phyloP scores from a whole-genome alignment of 2,113 vertebrate genomes.

The Megaleporinus macrocephalus region DNA sequence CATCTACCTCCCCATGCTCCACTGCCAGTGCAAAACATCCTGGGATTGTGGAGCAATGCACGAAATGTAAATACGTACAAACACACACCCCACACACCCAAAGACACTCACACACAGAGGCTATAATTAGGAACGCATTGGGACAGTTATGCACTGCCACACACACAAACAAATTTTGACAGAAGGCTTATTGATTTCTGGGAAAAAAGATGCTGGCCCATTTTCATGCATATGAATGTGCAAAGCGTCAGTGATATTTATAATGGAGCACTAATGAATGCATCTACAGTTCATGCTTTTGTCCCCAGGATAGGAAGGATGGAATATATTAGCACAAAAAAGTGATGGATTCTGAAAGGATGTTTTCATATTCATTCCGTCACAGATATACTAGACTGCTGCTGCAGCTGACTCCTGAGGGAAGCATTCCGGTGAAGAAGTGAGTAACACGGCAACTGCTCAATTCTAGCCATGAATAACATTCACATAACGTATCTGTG shows the following conservation, averaged over 20 bases:
- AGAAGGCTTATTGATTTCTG: slow-evolving; percentile 36
- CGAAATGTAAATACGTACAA: slow-evolving; percentile 45
- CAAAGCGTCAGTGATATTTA: slow-evolving; percentile 20
- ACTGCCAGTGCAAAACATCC: slow-evolving; percentile 55
- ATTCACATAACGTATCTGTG: neutral
- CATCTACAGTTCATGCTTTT: neutral
- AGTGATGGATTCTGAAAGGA: neutral
- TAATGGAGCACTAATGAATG: slow-evolving; percentile 16
- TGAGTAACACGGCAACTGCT: slow-evolving; percentile 74
- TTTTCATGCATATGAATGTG: slow-evolving; percentile 35
- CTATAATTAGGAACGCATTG: slow-evolving; percentile 26
- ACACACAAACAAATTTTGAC: slow-evolving; percentile 35
- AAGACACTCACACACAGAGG: slow-evolving; percentile 1
- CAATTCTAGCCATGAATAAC: neutral
- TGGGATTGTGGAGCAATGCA: slow-evolving; percentile 50
- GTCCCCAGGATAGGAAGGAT: neutral
- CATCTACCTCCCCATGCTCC: slow-evolving; percentile 43
- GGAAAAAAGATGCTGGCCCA: slow-evolving; percentile 37
- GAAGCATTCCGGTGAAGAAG: slow-evolving; percentile 95
- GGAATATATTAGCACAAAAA: neutral
- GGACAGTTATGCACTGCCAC: slow-evolving; percentile 22
- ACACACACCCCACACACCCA: slow-evolving; percentile 2
- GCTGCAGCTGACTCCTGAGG: slow-evolving; percentile 94
- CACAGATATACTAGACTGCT: slow-evolving; percentile 92
- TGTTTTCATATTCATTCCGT: slow-evolving; percentile 31